Base-by-base conservation (phyloP, 1,140 invertebrate genomes). In the Lutraria rhynchaena region DNA sequence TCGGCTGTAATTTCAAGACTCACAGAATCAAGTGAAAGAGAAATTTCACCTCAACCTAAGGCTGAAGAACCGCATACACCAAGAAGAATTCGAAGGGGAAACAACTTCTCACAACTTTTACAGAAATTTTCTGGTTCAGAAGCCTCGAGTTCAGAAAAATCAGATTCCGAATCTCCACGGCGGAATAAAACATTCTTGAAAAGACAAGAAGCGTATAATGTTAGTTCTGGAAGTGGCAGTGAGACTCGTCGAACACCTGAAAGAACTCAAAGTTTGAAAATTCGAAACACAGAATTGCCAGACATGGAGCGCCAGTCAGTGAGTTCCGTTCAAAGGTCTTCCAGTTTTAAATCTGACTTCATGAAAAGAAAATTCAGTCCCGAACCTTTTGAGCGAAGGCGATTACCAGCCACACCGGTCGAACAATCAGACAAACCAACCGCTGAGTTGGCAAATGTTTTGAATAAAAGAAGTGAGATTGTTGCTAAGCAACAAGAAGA, bases 41-140 rank as follows among this genome's bases (percentile, higher is more conserved):
- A 81, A 41, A 46, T 17, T 37, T 60, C 58, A 19, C 58, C 46
- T 35, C 24, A 24, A 35, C 44, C 31, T 5, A 83, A 77, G 69
- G 44, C 71, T 7, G 81, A 86, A 27, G 46, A 73, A 41, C 31
- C 27, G 19, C 76, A 76, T 58, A 37, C 83, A 17, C 76, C 83
- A n/a, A 80, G 51, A 33, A 58, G 74, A 55, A 86, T 86, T 49
- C 41, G 80, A 19, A 81, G 85, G 33, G 78, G 78, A 57, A 86
- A 84, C 27, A 81, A 86, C 57, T 86, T 86, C 51, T 84, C 81
- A 27, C 82, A 83, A 44, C 60, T 86, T 24, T 35, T 86, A 51
- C 83, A 86, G 65, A 81, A 84, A 65, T 86, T 86, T 74, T 86
- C 85, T 35, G 82, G 85, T 24, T 84, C 85, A 2, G 85, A 86